Evolutionary conservation across 2,113 vertebrate species (phyloP).

Genomic region (Xiphias gladius): DNA sequence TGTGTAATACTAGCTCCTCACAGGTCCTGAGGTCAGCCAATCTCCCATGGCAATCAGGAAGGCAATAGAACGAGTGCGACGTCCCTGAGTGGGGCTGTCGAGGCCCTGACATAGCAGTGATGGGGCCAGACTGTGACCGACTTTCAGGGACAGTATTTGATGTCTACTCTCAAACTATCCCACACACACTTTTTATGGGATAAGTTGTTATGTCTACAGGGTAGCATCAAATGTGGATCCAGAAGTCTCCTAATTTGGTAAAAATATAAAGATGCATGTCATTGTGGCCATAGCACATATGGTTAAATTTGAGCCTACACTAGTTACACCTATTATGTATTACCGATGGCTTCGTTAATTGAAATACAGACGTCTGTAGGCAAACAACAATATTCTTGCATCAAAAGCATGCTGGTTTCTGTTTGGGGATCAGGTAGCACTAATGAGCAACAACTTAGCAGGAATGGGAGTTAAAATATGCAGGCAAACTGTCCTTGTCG

Average conservation of each 20-base stretch:
- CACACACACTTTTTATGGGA: not conserved
- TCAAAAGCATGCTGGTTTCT: not conserved
- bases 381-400: conserved; percentile 15
- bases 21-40: conserved; percentile 69
- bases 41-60: conserved; percentile 73
- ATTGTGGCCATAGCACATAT: not conserved
- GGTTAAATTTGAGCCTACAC: not conserved
- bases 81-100: conserved; percentile 40
- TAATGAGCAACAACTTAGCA: conserved; percentile 1
- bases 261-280: not conserved
- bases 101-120: conserved; percentile 55
- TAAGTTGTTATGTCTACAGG: not conserved
- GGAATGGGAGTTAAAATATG: not conserved
- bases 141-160: conserved; percentile 39
- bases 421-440: not conserved
- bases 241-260: not conserved
- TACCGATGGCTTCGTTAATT: not conserved
- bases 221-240: conserved; percentile 2
- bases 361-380: not conserved
- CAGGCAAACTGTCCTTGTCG: not conserved
- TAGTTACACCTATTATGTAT: not conserved
- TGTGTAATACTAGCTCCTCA: conserved; percentile 63
- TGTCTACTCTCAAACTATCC: conserved; percentile 13
- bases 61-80: conserved; percentile 54
- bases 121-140: conserved; percentile 37